A percentile compares a stretch with the other conserved stretches of the same genome.
These are phyloP conservation scores for Trachelus tabidus DNA, from an alignment of 2,888 invertebrate species.

Conservation along the genomic window DNA sequence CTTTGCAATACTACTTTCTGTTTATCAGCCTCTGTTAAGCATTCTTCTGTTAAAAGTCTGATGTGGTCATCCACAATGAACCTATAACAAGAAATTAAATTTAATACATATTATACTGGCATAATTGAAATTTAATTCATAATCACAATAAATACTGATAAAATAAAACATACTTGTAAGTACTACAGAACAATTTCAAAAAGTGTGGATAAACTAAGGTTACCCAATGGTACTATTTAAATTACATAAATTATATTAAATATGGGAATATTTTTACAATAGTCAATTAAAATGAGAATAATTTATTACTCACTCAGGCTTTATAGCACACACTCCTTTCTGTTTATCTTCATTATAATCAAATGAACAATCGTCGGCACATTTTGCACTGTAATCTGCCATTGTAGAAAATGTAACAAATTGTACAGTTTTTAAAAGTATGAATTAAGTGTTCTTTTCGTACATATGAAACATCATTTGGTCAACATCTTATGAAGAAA, in stretches of 20 bases:
- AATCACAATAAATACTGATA: neutral
- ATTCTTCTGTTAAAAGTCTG: constrained; percentile 61
- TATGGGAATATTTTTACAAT: neutral
- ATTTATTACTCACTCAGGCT: constrained; percentile 64
- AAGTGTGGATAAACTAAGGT: neutral
- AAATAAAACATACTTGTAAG: neutral
- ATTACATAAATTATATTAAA: neutral
- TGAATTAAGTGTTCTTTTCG: neutral
- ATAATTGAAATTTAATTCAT: neutral
- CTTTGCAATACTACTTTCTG: constrained; percentile 46
- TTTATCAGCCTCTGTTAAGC: constrained; percentile 64
- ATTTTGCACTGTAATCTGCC: constrained; percentile 43
- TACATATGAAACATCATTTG: neutral
- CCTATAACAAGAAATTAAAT: constrained; percentile 49
- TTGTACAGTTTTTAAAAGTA: neutral
- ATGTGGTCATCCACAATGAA: constrained; percentile 66
- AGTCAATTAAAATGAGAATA: neutral
- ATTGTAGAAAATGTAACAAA: constrained; percentile 29
- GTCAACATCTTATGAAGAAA: neutral
- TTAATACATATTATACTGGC: neutral
- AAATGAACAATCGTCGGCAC: constrained; percentile 37
- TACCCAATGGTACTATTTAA: neutral
- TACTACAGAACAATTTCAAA: neutral
- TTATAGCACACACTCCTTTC: constrained; percentile 66
- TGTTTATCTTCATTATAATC: constrained; percentile 51